Base-by-base conservation (phyloP, 2,888 invertebrate genomes). In the Neoascia interrupta region DNA sequence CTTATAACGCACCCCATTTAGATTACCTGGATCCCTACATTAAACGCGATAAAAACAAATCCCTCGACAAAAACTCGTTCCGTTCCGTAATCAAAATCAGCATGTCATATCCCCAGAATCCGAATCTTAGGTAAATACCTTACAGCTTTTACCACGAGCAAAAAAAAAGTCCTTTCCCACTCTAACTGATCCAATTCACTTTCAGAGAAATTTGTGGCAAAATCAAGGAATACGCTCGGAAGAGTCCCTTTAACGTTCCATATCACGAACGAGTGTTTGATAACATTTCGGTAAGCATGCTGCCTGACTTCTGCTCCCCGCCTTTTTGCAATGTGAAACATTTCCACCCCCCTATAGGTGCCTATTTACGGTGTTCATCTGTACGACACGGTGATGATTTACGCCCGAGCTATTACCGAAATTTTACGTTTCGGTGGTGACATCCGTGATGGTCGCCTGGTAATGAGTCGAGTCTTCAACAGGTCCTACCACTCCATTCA, bases 301-400 rank as follows among this genome's bases (percentile, higher is more conserved):
- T n/a, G n/a, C n/a, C n/a, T n/a, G n/a, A n/a, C n/a, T 19, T n/a
- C 16, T 18, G 6, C 15, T 21, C 15, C 11, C 16, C n/a, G 19
- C 10, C 19, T n/a, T 56, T 31, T 8, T 10, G 0, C 11, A 10
- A 26, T 26, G 5, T 5, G 26, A 8, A 4, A 5, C 10, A 28
- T n/a, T 61, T 31, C 8, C 11, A n/a, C n/a, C 1, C 5, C 53
- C 82, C 63, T 83, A 94, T 31, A 47, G 94, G 94, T 95, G 0
- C 94, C 94, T 0, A 94, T 94, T 82, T 94, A 94, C 88, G 96
- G 96, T 0, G 94, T 95, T 0, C 94, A 96, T 86, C 90, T 95
- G 0, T 97, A 95, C 87, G 97, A 97, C 84, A 96, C 96, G 0
- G 95, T 97, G 1, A 92, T 93, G 86, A 92, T 97, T 60, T 97